Percentiles rank a stretch among this genome's conserved stretches.
Evolutionary conservation across 2,113 vertebrate genomes (phyloP).

Genomic region (Drymodes brunneopygia): DNA sequence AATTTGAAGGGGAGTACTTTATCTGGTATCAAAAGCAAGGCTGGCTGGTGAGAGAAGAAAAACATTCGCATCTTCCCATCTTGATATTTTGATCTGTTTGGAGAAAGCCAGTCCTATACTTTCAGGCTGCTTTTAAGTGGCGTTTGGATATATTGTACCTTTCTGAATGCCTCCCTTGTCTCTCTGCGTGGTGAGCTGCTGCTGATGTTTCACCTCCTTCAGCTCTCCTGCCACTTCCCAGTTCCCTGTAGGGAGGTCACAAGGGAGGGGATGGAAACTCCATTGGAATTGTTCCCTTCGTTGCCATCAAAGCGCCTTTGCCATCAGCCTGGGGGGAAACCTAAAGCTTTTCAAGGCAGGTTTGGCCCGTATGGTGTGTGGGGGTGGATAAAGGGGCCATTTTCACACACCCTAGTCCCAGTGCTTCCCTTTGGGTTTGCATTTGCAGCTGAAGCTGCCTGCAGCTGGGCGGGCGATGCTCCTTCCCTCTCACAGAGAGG

Average conservation of each 20-base stretch:
- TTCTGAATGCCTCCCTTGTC: not conserved
- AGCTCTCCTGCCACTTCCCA: not conserved
- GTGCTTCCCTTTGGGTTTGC: not conserved
- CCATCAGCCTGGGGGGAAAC: not conserved
- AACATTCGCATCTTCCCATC: not conserved
- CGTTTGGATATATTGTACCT: accelerated
- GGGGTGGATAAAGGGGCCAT: not conserved
- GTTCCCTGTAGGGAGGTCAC: not conserved
- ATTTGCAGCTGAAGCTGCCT: not conserved
- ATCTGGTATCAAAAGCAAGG: not conserved
- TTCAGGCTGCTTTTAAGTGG: not conserved
- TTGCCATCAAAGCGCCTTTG: not conserved
- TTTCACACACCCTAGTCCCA: not conserved
- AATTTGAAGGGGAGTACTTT: not conserved
- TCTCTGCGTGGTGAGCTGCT: not conserved
- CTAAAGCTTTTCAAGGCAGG: not conserved
- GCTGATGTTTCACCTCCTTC: not conserved
- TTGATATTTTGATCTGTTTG: not conserved
- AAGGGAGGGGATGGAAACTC: not conserved
- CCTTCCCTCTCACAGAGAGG: not conserved
- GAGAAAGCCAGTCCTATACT: not conserved
- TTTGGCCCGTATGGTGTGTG: not conserved
- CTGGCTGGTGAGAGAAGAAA: not conserved
- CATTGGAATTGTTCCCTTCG: not conserved
- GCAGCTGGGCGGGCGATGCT: accelerated